Evolutionary conservation across 2,113 vertebrate species (phyloP).

Genomic region (Melanerpes aurifrons): DNA sequence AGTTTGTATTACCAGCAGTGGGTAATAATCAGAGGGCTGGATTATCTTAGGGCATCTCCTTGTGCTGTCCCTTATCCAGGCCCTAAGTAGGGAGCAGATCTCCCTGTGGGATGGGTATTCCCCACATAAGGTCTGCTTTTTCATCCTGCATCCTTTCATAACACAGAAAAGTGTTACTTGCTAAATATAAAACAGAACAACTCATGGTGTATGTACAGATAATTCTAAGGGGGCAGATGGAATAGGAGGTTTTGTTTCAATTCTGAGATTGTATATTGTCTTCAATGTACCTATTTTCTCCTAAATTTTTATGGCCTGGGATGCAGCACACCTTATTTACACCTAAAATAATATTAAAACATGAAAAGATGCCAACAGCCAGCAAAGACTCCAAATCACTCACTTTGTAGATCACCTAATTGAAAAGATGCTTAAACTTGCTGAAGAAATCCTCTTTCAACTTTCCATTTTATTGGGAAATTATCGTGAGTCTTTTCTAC

Average conservation of each 20-base stretch:
- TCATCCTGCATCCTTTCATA: not conserved
- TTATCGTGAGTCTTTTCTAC: not conserved
- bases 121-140: not conserved
- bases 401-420: not conserved
- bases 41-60: no score
- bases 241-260: not conserved
- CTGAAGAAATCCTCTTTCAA: not conserved
- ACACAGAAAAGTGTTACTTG: fast-evolving
- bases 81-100: no score
- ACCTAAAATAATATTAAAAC: not conserved
- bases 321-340: not conserved
- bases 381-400: not conserved
- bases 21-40: no score
- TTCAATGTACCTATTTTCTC: not conserved
- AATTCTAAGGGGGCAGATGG: fast-evolving
- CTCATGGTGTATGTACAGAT: not conserved
- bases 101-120: not conserved
- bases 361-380: not conserved
- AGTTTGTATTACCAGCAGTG: no score
- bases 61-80: no score
- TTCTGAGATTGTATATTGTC: not conserved
- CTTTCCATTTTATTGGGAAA: not conserved
- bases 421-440: not conserved
- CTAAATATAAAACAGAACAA: not conserved
- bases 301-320: not conserved